phyloP scores from a whole-genome alignment of 2,888 invertebrate species.

The Pomacea canaliculata region DNA sequence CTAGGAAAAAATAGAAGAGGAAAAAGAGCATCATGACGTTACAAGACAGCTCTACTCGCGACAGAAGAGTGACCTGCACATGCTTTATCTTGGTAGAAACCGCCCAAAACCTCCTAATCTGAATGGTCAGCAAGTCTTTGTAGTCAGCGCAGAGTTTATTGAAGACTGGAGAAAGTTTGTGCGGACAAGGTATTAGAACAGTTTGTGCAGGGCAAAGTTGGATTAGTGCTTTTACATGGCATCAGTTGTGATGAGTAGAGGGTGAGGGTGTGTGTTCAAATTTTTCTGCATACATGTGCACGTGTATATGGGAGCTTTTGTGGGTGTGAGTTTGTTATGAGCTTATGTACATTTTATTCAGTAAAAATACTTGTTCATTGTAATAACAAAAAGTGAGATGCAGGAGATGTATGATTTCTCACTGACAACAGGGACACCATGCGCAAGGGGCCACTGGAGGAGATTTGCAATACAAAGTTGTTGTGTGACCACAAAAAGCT shows the following conservation, averaged over 20 bases:
- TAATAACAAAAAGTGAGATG: too few species aligned
- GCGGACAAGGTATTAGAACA: slow-evolving; percentile 54
- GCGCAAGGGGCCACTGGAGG: slow-evolving; percentile 44
- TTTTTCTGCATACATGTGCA: too few species aligned
- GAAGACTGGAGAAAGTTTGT: slow-evolving; percentile 71
- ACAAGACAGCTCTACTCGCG: slow-evolving; percentile 44
- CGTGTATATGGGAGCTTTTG: too few species aligned
- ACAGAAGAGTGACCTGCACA: slow-evolving; percentile 67
- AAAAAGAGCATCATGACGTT: slow-evolving; percentile 23
- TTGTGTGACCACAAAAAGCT: slow-evolving; percentile 64
- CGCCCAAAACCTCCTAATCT: slow-evolving; percentile 53
- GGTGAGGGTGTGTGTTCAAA: too few species aligned
- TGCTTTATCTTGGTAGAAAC: slow-evolving; percentile 67
- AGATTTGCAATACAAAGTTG: slow-evolving; percentile 53
- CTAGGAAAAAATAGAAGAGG: slow-evolving; percentile 12
- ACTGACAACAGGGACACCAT: slow-evolving; percentile 52
- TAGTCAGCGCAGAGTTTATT: slow-evolving; percentile 68
- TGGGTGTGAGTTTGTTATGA: too few species aligned
- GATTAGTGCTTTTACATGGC: too few species aligned
- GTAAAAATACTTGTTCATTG: too few species aligned
- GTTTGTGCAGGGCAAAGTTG: too few species aligned
- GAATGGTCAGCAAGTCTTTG: slow-evolving; percentile 34
- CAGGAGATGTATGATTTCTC: not conserved
- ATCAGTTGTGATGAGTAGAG: too few species aligned
- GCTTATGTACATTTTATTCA: too few species aligned